phyloP scores from a whole-genome alignment of 2,888 invertebrate genomes.

The Bugula neritina region DNA sequence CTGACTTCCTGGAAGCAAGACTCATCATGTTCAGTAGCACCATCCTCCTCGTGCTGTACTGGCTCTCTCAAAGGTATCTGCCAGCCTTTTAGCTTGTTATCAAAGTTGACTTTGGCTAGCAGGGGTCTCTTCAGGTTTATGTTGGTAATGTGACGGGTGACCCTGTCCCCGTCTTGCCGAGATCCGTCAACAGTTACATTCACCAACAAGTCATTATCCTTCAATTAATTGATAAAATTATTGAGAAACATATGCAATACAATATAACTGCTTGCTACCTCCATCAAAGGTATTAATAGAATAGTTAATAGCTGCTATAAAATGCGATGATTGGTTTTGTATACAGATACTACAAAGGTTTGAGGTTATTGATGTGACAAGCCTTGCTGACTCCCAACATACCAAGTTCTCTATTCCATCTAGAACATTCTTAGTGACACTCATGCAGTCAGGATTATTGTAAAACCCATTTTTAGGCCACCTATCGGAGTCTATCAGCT shows the following conservation, averaged over 20 bases:
- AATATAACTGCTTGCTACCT: too few species aligned
- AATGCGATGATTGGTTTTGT: too few species aligned
- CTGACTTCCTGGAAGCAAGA: neutral
- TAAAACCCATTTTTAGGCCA: conserved; percentile 15
- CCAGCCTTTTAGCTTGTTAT: neutral
- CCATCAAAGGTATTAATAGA: too few species aligned
- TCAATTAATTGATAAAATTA: neutral
- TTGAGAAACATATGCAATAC: too few species aligned
- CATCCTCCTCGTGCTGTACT: conserved; percentile 18
- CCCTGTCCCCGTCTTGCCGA: neutral
- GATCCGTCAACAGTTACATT: conserved; percentile 2
- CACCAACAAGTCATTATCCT: conserved; percentile 11
- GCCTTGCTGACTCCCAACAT: too few species aligned
- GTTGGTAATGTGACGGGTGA: neutral
- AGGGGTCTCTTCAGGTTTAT: conserved; percentile 14
- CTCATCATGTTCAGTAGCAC: conserved; percentile 9
- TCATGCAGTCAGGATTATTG: conserved; percentile 1
- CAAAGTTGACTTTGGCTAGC: conserved; percentile 17
- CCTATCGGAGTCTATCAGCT: neutral
- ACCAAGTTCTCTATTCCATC: conserved; percentile 19
- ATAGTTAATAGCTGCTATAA: too few species aligned
- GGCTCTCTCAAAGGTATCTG: neutral
- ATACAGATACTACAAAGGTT: too few species aligned
- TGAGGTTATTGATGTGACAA: too few species aligned
- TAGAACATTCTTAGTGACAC: conserved; percentile 17